A percentile compares a stretch with the other conserved stretches of the same genome.
phyloP scores from a whole-genome alignment of 2,888 invertebrate genomes.

The Orthonychiurus folsomi region DNA sequence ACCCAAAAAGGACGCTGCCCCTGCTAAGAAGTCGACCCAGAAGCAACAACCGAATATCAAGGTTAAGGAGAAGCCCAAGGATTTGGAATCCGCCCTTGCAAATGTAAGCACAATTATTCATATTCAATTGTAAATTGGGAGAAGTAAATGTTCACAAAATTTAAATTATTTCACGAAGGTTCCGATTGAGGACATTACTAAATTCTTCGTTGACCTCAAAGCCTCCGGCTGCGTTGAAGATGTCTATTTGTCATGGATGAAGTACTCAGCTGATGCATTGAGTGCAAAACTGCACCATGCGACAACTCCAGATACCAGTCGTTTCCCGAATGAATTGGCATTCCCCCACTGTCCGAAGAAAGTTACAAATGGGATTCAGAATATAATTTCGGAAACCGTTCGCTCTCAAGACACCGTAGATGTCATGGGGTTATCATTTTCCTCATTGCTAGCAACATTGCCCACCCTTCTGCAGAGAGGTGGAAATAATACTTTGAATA shows the following conservation, averaged over 20 bases:
- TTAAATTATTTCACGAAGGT: slow-evolving; percentile 18
- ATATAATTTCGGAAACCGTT: slow-evolving; percentile 31
- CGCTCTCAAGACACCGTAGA: slow-evolving; percentile 24
- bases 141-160: background rate
- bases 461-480: slow-evolving; percentile 35
- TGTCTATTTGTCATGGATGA: slow-evolving; percentile 39
- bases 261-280: slow-evolving; percentile 39
- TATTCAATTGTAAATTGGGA: background rate
- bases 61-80: slow-evolving; percentile 2
- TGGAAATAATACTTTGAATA: slow-evolving; percentile 15
- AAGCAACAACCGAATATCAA: slow-evolving; percentile 1
- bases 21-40: slow-evolving; percentile 5
- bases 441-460: slow-evolving; percentile 32
- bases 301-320: slow-evolving; percentile 26
- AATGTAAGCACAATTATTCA: slow-evolving; percentile 10
- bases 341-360: slow-evolving; percentile 33
- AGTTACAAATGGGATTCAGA: slow-evolving; percentile 29
- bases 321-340: slow-evolving; percentile 36
- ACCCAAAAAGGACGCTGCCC: background rate
- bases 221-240: slow-evolving; percentile 33
- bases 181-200: slow-evolving; percentile 24
- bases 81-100: slow-evolving; percentile 16
- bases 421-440: slow-evolving; percentile 32
- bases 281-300: slow-evolving; percentile 30
- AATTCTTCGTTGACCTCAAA: slow-evolving; percentile 35